Base-by-base conservation (phyloP, 2,113 vertebrate genomes). In the Cebidichthys violaceus region DNA sequence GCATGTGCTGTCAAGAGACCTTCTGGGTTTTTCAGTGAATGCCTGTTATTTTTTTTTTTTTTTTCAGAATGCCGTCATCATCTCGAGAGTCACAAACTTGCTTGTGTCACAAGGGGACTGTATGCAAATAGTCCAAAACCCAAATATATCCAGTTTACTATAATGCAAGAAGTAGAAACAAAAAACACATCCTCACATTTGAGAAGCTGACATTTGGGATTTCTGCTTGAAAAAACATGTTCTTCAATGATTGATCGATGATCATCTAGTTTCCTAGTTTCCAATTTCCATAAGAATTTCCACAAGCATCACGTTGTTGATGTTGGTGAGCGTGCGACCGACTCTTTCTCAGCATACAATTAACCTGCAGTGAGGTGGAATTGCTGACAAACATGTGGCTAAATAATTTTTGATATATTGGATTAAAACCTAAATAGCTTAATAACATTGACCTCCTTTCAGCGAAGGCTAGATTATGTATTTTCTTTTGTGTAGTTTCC, bases 381-480 rank as follows among this genome's bases (percentile, higher is more conserved):
- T 39, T 5, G 47, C 39, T 13, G 0, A 65, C 27, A 29, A 17
- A 27, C 15, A 35, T 14, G 2, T 31, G 41, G 47, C 31, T 8
- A 60, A 4, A 27, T 62, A 2, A 9, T 11, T 20, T 29, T 52
- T 5, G n/a, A 59, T 60, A 35, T 24, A n/a, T 27, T 22, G 3
- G 37, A 17, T 39, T 74, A 31, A 52, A 39, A 9, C 2, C 1
- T 24, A 6, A 13, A 39, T 22, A 11, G 11, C 4, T 24, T 22
- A 20, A 11, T 75, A 31, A 68, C 67, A 54, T 17, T 1, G 11
- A 22, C 35, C 0, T 17, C 7, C 0, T 37, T 6, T 18, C 0
- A 4, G 15, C 0, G 1, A 2, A 3, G 2, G 7, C 31, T 2
- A 15, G n/a, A n/a, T 27, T 1, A 13, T 52, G 41, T 24, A 6